Percentiles rank a stretch among this genome's conserved stretches.
Conservation (phyloP, 23 tunicate genomes). For the Styela plicata region DNA sequence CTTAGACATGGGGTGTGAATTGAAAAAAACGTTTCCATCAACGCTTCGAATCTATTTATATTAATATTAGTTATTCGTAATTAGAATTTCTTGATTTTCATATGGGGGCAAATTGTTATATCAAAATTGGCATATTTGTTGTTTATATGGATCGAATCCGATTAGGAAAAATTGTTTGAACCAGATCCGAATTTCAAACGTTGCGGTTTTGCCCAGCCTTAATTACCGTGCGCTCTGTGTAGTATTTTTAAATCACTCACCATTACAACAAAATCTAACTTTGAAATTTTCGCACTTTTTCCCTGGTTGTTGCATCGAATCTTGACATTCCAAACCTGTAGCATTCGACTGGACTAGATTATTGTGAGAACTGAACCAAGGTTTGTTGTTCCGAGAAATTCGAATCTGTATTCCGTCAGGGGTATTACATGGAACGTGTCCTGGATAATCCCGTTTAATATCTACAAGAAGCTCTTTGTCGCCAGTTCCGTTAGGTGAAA, state of each 20-base stretch:
- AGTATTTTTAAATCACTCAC: neutral
- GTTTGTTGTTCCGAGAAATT: neutral
- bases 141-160: too few species aligned
- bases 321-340: neutral
- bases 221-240: too few species aligned
- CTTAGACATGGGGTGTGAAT: too few species aligned
- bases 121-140: too few species aligned
- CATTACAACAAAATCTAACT: constrained; percentile 10
- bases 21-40: too few species aligned
- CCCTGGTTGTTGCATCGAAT: constrained; percentile 1
- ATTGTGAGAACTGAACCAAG: neutral
- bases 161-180: too few species aligned
- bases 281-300: constrained; percentile 6
- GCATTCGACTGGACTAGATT: neutral
- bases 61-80: too few species aligned
- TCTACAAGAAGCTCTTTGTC: constrained; percentile 1
- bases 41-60: too few species aligned
- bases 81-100: too few species aligned
- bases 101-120: too few species aligned
- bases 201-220: too few species aligned
- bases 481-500: neutral
- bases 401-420: constrained; percentile 11
- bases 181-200: too few species aligned
- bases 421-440: neutral
- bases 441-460: neutral